Evolutionary conservation across 1,140 invertebrate species (phyloP).

Genomic region (Sitobion miscanthi): DNA sequence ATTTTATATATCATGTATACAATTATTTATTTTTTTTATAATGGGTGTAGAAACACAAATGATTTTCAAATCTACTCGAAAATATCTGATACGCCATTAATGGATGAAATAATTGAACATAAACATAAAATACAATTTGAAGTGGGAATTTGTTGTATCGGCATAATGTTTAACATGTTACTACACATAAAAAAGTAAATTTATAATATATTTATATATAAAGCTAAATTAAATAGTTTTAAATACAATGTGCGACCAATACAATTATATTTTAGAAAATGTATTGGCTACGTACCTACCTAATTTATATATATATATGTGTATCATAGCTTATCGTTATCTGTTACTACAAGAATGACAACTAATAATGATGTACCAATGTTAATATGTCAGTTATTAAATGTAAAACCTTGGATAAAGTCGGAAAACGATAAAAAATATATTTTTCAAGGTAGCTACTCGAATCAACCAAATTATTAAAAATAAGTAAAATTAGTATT

Average conservation of each 20-base stretch:
- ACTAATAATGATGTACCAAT: conserved; percentile 76
- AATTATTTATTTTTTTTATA: not conserved
- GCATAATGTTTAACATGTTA: conserved; percentile 46
- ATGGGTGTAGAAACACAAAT: conserved; percentile 13
- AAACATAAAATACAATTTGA: conserved; percentile 52
- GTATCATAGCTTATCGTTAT: conserved; percentile 68
- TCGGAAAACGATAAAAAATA: conserved; percentile 63
- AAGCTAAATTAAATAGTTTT: not conserved
- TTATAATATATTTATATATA: not conserved
- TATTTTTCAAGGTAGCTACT: conserved; percentile 30
- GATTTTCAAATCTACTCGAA: not conserved
- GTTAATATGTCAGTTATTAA: conserved; percentile 72
- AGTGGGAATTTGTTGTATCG: conserved; percentile 46
- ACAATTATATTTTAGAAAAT: too few species aligned
- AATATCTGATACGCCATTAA: not conserved
- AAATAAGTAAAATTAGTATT: not conserved
- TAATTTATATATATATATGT: not conserved
- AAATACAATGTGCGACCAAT: not conserved
- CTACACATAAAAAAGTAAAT: conserved; percentile 45
- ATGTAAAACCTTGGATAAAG: conserved; percentile 73
- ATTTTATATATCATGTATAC: not conserved
- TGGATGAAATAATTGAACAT: conserved; percentile 41
- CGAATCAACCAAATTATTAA: not conserved
- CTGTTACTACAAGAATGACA: conserved; percentile 70
- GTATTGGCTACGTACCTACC: too few species aligned